Conservation (phyloP, 2,888 invertebrate genomes). For the Plebejus argus region DNA sequence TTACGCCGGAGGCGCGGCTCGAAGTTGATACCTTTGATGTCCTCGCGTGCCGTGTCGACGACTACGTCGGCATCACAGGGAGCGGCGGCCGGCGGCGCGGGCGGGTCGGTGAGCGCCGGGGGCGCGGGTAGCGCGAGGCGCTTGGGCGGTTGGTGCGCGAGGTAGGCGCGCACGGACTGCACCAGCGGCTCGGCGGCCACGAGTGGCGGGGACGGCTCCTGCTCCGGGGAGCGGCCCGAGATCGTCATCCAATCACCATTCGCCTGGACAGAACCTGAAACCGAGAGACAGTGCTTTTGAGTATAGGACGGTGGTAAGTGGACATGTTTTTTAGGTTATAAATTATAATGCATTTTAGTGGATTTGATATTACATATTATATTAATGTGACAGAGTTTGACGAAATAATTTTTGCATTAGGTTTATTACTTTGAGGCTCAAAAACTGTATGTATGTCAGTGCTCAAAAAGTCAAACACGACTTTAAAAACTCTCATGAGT, state of each 20-base stretch:
- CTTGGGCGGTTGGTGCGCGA: constrained; percentile 70
- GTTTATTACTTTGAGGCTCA: too few relatives aligned
- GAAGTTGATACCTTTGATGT: constrained; percentile 74
- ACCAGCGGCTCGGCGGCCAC: constrained; percentile 73
- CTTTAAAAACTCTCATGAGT: background rate
- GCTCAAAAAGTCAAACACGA: too few relatives aligned
- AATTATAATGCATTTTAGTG: background rate
- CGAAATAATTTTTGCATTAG: background rate
- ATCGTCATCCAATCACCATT: constrained; percentile 80
- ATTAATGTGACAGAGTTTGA: background rate
- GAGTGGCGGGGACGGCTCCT: constrained; percentile 69
- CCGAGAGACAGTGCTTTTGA: constrained; percentile 29
- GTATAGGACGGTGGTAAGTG: constrained; percentile 15
- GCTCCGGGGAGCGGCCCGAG: constrained; percentile 68
- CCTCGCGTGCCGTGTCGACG: constrained; percentile 64
- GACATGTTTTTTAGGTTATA: background rate
- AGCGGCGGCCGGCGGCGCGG: constrained; percentile 48
- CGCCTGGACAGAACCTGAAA: constrained; percentile 73
- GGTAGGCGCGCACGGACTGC: constrained; percentile 73
- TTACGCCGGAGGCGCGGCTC: constrained; percentile 69
- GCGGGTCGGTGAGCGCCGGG: constrained; percentile 44
- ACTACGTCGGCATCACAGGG: constrained; percentile 71
- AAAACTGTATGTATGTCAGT: too few relatives aligned
- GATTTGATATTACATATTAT: too few relatives aligned
- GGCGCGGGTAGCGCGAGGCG: constrained; percentile 55